Evolutionary conservation across 35 echinoderm and acorn worm species (phyloP), one percentile per base, ranked within the genome.

Genomic region (Strongylocentrotus purpuratus): DNA sequence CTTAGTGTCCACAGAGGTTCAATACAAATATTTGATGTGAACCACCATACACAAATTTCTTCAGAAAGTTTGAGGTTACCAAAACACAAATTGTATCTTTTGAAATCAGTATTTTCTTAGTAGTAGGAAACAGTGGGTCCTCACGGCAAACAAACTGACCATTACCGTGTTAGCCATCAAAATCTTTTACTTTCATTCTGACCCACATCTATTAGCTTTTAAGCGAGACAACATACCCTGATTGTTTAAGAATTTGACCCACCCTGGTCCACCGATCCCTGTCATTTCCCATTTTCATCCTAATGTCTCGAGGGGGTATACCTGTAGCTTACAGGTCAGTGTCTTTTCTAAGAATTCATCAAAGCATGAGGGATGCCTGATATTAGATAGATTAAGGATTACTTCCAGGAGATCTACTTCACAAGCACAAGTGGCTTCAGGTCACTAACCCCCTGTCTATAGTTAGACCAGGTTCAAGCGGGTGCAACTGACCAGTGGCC

Each of bases 381-480:
- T 78, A 78, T 78, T 78, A n/a, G 65, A 78, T 78, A 78, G 65
- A 78, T 78, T 78, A 78, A 78, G 65, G 65, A 78, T 78, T 78
- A 78, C 65, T 78, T 78, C 65, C 65, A 78, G 65, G 28, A 78
- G 65, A 78, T 78, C 65, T 78, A 78, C 65, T 78, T 78, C 25
- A 28, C 25, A 78, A 78, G 65, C 65, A 78, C 65, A 78, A 78
- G 65, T 78, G 65, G 65, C 7, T 78, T 78, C 65, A 78, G 65
- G 65, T 78, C 65, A 78, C 65, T 78, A 78, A 78, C 65, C 65
- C 35, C 65, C 28, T 78, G 65, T 78, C 65, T 78, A 78, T 28
- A 78, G 65, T 28, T 78, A 78, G 22, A 28, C 65, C 65, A 78
- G 25, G 28, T 28, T 78, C 65, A 78, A 28, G 65, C 5, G 28